Conservation (phyloP, 2,113 vertebrate genomes). For the Sphaerodactylus townsendi region DNA sequence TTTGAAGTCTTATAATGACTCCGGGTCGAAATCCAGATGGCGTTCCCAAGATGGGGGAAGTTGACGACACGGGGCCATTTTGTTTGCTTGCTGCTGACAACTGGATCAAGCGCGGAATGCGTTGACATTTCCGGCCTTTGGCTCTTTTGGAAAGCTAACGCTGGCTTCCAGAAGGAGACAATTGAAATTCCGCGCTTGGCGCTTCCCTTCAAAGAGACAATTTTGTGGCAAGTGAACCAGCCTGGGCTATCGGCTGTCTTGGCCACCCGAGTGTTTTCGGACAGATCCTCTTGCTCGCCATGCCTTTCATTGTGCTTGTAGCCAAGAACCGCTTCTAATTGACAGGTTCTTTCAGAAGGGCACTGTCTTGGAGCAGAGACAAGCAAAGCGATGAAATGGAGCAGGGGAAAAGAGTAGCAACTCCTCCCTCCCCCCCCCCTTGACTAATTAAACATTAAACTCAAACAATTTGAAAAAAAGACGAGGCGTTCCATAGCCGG, state of each 20-base stretch:
- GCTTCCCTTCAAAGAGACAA: constrained; percentile 16
- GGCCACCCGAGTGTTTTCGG: background rate
- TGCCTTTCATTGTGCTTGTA: background rate
- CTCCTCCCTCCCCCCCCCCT: background rate
- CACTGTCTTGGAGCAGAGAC: background rate
- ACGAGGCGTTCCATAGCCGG: background rate
- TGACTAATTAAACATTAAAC: constrained; percentile 60
- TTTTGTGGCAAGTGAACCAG: background rate
- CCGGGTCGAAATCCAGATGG: constrained; percentile 57
- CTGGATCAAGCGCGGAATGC: constrained; percentile 42
- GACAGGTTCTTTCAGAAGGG: background rate
- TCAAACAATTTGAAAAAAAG: constrained; percentile 49
- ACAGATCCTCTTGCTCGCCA: background rate
- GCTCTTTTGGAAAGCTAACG: constrained; percentile 53
- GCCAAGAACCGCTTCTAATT: background rate
- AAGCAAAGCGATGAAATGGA: background rate
- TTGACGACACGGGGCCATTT: background rate
- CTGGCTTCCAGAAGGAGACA: constrained; percentile 26
- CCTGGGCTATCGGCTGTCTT: background rate
- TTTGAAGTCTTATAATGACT: no score
- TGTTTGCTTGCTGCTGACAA: constrained; percentile 36
- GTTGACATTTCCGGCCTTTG: constrained; percentile 62
- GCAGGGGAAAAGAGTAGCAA: background rate
- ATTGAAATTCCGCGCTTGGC: background rate
- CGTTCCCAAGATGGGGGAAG: constrained; percentile 31